These are phyloP conservation scores for Seriola quinqueradiata DNA, from an alignment of 2,113 vertebrate genomes.

Conservation along the genomic window DNA sequence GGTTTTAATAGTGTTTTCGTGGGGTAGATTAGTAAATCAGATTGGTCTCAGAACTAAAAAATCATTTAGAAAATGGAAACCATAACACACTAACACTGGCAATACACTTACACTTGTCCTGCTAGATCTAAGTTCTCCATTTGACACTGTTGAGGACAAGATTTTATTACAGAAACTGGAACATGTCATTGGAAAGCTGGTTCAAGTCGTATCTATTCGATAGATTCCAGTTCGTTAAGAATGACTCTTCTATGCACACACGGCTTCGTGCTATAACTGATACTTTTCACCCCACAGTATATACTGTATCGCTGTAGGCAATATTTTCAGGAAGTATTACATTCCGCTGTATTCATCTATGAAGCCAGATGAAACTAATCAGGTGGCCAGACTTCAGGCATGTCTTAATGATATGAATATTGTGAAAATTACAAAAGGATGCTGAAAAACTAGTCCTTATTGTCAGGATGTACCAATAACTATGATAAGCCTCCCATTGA, in stretches of 20 bases:
- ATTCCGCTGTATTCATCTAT: background rate
- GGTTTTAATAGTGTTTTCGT: constrained; percentile 59
- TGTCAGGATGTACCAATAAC: no score
- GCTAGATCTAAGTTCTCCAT: background rate
- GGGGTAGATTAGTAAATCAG: constrained; percentile 65
- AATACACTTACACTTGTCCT: background rate
- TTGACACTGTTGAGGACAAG: background rate
- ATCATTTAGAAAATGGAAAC: constrained; percentile 45
- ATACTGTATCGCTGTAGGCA: background rate
- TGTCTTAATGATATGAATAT: no score
- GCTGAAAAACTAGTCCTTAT: background rate
- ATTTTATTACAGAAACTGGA: no score
- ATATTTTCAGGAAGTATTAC: background rate
- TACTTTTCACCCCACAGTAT: background rate
- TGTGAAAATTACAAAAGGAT: background rate
- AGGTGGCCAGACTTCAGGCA: no score
- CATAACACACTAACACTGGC: constrained; percentile 9
- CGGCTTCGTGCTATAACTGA: background rate
- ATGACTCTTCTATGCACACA: background rate
- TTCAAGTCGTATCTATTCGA: background rate
- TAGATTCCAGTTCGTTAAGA: background rate
- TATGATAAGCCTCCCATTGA: no score
- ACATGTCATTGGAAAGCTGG: background rate
- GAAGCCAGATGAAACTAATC: background rate
- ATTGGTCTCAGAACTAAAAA: constrained; percentile 67